These are phyloP conservation scores for Notodonta ziczac DNA, from an alignment of 2,888 invertebrate species.

Conservation along the genomic window DNA sequence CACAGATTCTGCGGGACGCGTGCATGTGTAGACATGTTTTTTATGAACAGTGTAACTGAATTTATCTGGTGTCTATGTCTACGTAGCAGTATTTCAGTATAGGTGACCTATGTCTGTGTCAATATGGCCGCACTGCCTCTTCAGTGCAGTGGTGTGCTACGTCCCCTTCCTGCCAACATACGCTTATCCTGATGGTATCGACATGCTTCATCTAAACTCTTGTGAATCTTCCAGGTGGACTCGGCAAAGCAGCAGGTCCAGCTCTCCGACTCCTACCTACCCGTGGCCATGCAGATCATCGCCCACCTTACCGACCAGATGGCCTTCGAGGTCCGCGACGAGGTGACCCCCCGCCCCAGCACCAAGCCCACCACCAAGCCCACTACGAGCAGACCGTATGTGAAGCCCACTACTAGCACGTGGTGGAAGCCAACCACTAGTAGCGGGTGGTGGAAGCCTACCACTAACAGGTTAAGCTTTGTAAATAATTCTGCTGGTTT, in stretches of 20 bases:
- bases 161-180: no score
- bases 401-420: constrained; percentile 39
- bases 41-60: no score
- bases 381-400: constrained; percentile 47
- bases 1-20: no score
- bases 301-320: constrained; percentile 86
- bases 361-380: constrained; percentile 30
- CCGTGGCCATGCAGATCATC: constrained; percentile 88
- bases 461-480: constrained; percentile 57
- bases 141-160: no score
- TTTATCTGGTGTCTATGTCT: no score
- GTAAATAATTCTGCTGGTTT: constrained; percentile 18
- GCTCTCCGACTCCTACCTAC: constrained; percentile 86
- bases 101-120: no score
- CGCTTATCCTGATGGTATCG: no score
- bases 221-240: constrained; percentile 58
- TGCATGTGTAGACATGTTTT: no score
- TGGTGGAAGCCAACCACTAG: constrained; percentile 52
- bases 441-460: constrained; percentile 57
- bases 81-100: no score
- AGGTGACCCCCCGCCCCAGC: constrained; percentile 53
- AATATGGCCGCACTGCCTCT: no score
- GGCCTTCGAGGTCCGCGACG: constrained; percentile 80
- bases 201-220: no score
- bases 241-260: constrained; percentile 76